A percentile compares a stretch with the other conserved stretches of the same genome.
These are phyloP conservation scores for Ophion obscuratus DNA, from an alignment of 2,888 invertebrate species.

Conservation along the genomic window DNA sequence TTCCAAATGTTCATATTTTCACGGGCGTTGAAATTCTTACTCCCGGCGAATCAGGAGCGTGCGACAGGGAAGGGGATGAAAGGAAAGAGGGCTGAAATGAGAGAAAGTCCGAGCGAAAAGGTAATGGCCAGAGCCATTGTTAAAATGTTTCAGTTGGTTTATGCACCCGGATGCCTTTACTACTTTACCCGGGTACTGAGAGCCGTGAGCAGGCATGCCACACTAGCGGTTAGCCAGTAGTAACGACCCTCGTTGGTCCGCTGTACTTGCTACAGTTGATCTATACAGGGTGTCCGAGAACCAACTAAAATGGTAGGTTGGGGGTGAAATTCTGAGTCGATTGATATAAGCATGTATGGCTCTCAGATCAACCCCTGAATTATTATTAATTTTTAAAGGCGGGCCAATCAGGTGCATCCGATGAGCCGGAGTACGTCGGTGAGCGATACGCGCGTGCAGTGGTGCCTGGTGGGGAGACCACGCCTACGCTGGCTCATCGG, in stretches of 20 bases:
- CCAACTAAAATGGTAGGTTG: too few species aligned
- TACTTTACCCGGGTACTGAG: constrained; percentile 27
- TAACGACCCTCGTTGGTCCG: constrained; percentile 62
- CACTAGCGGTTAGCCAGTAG: constrained; percentile 50
- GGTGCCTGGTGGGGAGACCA: too few species aligned
- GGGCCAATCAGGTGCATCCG: too few species aligned
- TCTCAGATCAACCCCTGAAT: too few species aligned
- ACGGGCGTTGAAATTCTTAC: neutral
- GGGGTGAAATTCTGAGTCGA: too few species aligned
- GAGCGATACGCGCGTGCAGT: too few species aligned
- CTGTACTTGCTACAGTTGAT: constrained; percentile 5
- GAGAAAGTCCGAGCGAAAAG: constrained; percentile 11
- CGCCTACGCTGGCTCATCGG: too few species aligned
- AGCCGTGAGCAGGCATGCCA: constrained; percentile 16
- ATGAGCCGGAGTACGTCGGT: too few species aligned
- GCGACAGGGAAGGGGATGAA: neutral
- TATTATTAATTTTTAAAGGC: too few species aligned
- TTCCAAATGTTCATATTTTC: neutral
- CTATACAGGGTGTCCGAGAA: too few species aligned
- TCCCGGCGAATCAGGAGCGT: neutral
- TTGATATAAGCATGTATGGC: too few species aligned
- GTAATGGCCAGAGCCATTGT: constrained; percentile 34
- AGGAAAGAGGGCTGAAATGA: neutral
- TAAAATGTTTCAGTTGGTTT: constrained; percentile 49
- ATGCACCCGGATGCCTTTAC: constrained; percentile 51